A percentile compares a stretch with the other conserved stretches of the same genome.
Evolutionary conservation across 1,140 invertebrate genomes (phyloP).

Genomic region (Tachypleus tridentatus): DNA sequence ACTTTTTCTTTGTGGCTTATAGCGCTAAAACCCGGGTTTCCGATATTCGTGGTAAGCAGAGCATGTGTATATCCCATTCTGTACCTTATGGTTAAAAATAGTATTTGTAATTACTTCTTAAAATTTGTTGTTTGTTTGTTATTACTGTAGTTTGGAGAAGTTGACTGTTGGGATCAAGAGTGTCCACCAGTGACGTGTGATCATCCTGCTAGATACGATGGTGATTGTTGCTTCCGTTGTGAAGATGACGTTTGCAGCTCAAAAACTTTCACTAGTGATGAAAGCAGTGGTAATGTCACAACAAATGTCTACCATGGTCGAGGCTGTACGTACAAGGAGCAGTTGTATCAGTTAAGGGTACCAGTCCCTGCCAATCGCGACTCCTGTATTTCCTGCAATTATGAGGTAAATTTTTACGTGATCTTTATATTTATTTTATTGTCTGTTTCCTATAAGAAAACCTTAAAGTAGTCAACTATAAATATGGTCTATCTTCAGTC

Average conservation of each 20-base stretch:
- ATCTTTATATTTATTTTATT: no score
- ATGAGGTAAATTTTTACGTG: constrained; percentile 46
- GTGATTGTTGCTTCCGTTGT: constrained; percentile 59
- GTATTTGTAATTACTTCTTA: no score
- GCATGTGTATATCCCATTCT: no score
- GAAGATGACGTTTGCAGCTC: constrained; percentile 42
- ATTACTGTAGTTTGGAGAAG: constrained; percentile 58
- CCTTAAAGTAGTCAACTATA: no score
- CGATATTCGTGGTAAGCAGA: no score
- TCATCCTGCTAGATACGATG: constrained; percentile 47
- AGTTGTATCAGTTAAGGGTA: constrained; percentile 46
- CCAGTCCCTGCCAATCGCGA: constrained; percentile 41
- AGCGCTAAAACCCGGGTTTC: no score
- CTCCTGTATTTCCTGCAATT: constrained; percentile 59
- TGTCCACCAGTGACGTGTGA: constrained; percentile 59
- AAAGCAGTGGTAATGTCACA: no score
- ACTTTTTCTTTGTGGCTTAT: no score
- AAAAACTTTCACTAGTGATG: constrained; percentile 7
- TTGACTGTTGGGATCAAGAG: constrained; percentile 75
- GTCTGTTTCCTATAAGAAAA: no score
- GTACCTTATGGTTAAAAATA: no score
- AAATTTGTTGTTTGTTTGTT: background rate
- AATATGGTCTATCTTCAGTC: no score
- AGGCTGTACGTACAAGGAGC: constrained; percentile 37
- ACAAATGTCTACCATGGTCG: constrained; percentile 10